Conservation (phyloP, 2,888 invertebrate genomes). For the Coleophora flavipennella region DNA sequence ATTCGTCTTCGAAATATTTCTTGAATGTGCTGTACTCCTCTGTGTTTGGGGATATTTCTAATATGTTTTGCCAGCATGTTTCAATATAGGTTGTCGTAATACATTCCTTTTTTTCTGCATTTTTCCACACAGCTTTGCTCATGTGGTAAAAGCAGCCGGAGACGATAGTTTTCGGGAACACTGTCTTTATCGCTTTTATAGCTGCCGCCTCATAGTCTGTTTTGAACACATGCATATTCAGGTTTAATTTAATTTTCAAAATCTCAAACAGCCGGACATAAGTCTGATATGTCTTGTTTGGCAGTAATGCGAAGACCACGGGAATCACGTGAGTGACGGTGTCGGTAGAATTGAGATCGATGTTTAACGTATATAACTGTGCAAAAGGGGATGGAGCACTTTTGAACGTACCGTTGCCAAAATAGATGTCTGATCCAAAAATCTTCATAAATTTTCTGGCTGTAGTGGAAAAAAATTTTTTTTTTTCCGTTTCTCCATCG, state of each 20-base stretch:
- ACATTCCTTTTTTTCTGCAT: neutral
- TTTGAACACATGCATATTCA: neutral
- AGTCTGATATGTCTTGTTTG: too few species aligned
- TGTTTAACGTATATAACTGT: too few species aligned
- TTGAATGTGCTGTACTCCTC: neutral
- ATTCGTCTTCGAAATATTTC: neutral
- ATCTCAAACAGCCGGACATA: too few species aligned
- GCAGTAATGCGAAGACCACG: too few species aligned
- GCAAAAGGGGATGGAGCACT: too few species aligned
- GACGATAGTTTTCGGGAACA: conserved; percentile 4
- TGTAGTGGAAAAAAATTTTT: too few species aligned
- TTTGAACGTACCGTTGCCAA: too few species aligned
- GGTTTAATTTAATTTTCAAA: neutral
- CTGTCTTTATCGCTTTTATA: neutral
- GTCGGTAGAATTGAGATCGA: too few species aligned
- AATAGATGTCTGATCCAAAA: too few species aligned
- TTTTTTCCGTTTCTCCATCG: too few species aligned
- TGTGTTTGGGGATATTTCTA: neutral
- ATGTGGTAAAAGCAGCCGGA: neutral
- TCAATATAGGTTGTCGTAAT: neutral
- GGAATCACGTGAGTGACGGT: too few species aligned
- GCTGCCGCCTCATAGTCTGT: neutral
- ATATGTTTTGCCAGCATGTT: neutral
- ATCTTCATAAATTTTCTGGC: too few species aligned
- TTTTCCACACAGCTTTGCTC: neutral